A percentile compares a stretch with the other conserved stretches of the same genome.
Evolutionary conservation across 1,140 invertebrate species (phyloP).

Genomic region (Ptiloglossa arizonensis): DNA sequence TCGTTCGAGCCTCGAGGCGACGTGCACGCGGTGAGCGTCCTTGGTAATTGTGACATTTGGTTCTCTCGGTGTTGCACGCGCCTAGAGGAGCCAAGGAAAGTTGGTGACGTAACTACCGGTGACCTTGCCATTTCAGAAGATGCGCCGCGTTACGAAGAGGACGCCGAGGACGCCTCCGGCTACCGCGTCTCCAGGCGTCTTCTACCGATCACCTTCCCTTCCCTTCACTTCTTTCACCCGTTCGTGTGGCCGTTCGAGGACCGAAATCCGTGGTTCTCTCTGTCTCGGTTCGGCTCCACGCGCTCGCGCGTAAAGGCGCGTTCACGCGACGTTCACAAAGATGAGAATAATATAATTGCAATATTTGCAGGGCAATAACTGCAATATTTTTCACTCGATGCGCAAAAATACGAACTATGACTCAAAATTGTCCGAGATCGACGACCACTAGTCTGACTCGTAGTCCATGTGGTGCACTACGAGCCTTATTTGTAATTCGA

Average conservation of each 20-base stretch:
- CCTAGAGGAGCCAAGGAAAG: slow-evolving; percentile 56
- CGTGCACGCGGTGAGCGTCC: slow-evolving; percentile 62
- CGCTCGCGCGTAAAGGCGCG: too few species aligned
- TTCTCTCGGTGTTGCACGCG: slow-evolving; percentile 65
- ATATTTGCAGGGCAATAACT: too few species aligned
- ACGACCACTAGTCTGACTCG: too few species aligned
- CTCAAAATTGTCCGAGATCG: too few species aligned
- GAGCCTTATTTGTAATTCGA: too few species aligned
- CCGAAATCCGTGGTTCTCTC: slow-evolving; percentile 12
- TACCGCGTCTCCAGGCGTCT: slow-evolving; percentile 30
- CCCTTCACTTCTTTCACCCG: slow-evolving; percentile 22
- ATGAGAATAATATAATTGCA: too few species aligned
- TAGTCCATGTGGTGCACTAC: too few species aligned
- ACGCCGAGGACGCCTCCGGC: slow-evolving; percentile 40
- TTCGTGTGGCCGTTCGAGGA: background rate
- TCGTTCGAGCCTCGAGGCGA: slow-evolving; percentile 35
- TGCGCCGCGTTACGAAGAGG: slow-evolving; percentile 60
- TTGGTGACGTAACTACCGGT: slow-evolving; percentile 72
- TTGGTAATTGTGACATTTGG: slow-evolving; percentile 79
- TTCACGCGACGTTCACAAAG: too few species aligned
- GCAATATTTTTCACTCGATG: too few species aligned
- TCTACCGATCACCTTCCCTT: slow-evolving; percentile 1
- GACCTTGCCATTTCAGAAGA: slow-evolving; percentile 79
- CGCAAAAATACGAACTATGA: too few species aligned
- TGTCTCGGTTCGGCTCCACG: background rate